Evolutionary conservation across 2,888 invertebrate genomes (phyloP).

Genomic region (Trissolcus japonicus): DNA sequence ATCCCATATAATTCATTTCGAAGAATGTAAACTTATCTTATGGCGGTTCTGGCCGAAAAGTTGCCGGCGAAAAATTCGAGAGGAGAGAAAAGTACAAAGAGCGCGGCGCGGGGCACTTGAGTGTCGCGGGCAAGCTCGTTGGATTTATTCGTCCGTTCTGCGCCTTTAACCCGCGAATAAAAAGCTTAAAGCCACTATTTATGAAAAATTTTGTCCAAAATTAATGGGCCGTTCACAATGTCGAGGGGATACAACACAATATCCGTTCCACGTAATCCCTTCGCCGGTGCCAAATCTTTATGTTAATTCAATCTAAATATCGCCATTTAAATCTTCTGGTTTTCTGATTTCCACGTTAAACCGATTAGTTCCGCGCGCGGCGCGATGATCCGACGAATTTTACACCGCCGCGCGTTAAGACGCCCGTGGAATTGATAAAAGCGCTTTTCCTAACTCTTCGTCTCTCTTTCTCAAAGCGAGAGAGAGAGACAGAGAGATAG

Average conservation of each 20-base stretch:
- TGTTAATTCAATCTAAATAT: slow-evolving; percentile 5
- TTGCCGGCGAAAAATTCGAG: slow-evolving; percentile 21
- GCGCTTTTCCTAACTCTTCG: neutral
- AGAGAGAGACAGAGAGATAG: too few relatives aligned
- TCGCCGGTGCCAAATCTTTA: neutral
- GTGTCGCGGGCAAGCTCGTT: slow-evolving; percentile 38
- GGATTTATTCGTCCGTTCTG: slow-evolving; percentile 42
- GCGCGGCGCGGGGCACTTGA: slow-evolving; percentile 17
- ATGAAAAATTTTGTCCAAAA: slow-evolving; percentile 13
- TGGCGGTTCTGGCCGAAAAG: slow-evolving; percentile 24
- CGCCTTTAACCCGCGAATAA: slow-evolving; percentile 31
- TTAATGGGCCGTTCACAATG: slow-evolving; percentile 27
- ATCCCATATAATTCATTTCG: slow-evolving; percentile 22
- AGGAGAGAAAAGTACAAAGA: slow-evolving; percentile 21
- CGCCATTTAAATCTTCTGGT: neutral
- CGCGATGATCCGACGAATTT: neutral
- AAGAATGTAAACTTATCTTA: slow-evolving; percentile 34
- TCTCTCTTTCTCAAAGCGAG: too few relatives aligned
- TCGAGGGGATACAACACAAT: slow-evolving; percentile 13
- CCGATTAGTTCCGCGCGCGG: too few relatives aligned
- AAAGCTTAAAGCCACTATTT: slow-evolving; percentile 36
- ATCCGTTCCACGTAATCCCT: slow-evolving; percentile 13
- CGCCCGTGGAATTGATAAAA: neutral
- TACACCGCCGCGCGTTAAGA: slow-evolving; percentile 1
- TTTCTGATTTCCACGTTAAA: neutral